These are phyloP conservation scores for Agrilus cyanescens DNA, from an alignment of 2,888 invertebrate genomes.

Conservation along the genomic window DNA sequence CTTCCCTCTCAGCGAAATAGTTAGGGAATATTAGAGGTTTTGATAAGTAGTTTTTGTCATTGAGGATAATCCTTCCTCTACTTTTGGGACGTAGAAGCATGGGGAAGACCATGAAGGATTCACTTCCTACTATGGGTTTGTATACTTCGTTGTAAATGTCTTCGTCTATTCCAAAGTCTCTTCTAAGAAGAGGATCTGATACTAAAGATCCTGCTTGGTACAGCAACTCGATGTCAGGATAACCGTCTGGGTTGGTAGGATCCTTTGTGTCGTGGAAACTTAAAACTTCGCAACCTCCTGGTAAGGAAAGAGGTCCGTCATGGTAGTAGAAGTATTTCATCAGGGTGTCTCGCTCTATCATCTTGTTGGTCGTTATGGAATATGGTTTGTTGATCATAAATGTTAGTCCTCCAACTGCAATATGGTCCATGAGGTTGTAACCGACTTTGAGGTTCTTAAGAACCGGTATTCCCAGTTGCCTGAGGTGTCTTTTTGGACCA, in stretches of 20 bases:
- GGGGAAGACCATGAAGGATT: conserved; percentile 40
- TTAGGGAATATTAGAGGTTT: conserved; percentile 52
- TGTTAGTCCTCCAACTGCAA: conserved; percentile 53
- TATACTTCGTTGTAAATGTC: conserved; percentile 28
- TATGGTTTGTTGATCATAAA: conserved; percentile 45
- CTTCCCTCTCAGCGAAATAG: conserved; percentile 45
- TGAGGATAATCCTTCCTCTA: conserved; percentile 44
- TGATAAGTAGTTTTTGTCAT: conserved; percentile 39
- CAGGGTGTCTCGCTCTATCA: conserved; percentile 25
- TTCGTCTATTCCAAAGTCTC: conserved; percentile 37
- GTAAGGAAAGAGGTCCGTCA: conserved; percentile 38
- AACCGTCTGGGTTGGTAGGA: conserved; percentile 44
- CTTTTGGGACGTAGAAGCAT: conserved; percentile 49
- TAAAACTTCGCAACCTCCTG: conserved; percentile 57
- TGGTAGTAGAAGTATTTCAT: conserved; percentile 30
- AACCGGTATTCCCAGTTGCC: conserved; percentile 32
- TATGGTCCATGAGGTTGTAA: conserved; percentile 43
- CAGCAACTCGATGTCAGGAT: conserved; percentile 57
- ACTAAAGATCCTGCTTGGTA: conserved; percentile 50
- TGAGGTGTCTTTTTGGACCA: conserved; percentile 36
- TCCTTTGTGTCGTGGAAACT: conserved; percentile 50
- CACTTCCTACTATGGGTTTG: conserved; percentile 27
- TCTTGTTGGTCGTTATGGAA: conserved; percentile 28
- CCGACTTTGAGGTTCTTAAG: conserved; percentile 42
- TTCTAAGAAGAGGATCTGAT: conserved; percentile 38